Evolutionary conservation across 2,113 vertebrate genomes (phyloP), one percentile per base, ranked within the genome.

Genomic region (Gambusia affinis): DNA sequence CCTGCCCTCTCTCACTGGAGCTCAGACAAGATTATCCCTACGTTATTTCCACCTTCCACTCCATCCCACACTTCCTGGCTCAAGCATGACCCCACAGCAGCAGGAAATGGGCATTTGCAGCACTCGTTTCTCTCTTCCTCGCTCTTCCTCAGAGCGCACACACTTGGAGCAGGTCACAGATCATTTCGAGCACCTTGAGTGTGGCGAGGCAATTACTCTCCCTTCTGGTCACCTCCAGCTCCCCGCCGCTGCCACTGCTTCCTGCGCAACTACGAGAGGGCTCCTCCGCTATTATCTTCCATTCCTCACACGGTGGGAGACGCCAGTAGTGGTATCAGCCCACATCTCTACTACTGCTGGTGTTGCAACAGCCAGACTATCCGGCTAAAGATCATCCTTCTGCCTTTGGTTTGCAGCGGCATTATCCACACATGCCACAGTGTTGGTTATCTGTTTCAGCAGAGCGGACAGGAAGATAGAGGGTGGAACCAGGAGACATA

Each of bases 21-120:
- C 87, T 91, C 85, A 90, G 87, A 93, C 87, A 88, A 92, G 92
- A 92, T 93, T 93, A 93, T 91, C 88, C 87, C 82, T 84, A 77
- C 33, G 80, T 88, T 87, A 88, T 87, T 74, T 89, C 79, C 85
- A 90, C 88, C 87, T 89, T 88, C 67, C 67, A 73, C 86, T 85
- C 82, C 69, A n/a, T 76, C 83, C 87, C 77, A 80, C 86, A 84
- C 86, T 87, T 88, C 83, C 78, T 81, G 79, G 70, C 85, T 87
- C 83, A 82, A 82, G 85, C 86, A 8, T 87, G 91, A 90, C 88
- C 88, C 82, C 29, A 19, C 73, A 44, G 83, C 67, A 35, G 84
- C 86, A 87, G 81, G 85, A 89, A 92, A 86, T 91, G 88, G 87
- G 64, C 79, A 81, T 91, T 88, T 89, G 84, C 79, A 83, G 83